Evolutionary conservation across 92 coral and sea anemone species (phyloP).

Genomic region (Montipora capitata): DNA sequence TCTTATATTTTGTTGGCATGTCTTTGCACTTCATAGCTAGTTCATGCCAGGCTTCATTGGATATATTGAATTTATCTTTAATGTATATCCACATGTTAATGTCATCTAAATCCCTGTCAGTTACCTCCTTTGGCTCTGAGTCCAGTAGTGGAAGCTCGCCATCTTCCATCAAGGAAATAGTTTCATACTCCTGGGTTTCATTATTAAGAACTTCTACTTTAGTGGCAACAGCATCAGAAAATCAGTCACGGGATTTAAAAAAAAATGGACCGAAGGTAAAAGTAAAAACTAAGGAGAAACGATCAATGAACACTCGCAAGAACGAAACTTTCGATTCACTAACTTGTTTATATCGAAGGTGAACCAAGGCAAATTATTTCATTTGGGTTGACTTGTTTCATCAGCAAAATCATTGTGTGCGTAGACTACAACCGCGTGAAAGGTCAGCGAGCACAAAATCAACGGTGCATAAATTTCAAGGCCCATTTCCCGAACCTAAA

Average conservation of each 20-base stretch:
- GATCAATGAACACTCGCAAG: not conserved
- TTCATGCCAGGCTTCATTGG: conserved; percentile 5
- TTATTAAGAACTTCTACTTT: not conserved
- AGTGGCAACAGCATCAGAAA: conserved; percentile 2
- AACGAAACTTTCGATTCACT: not conserved
- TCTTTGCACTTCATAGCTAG: conserved; percentile 36
- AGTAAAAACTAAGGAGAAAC: not conserved
- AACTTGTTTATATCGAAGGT: not conserved
- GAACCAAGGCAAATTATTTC: not conserved
- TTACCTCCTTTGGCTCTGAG: no score
- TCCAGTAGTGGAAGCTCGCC: not conserved
- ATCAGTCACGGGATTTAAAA: not conserved
- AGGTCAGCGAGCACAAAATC: not conserved
- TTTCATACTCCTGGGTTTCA: not conserved
- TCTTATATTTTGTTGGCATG: not conserved
- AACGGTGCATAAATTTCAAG: no score
- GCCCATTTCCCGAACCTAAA: no score
- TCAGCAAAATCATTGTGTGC: not conserved
- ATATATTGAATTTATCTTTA: not conserved
- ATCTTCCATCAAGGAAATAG: not conserved
- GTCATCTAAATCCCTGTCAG: not conserved
- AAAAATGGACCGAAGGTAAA: not conserved
- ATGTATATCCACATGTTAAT: not conserved
- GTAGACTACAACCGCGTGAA: not conserved
- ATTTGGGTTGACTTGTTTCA: not conserved